A percentile compares a stretch with the other conserved stretches of the same genome.
Conservation (phyloP, 1,140 invertebrate species). For the Papilio dardanus region DNA sequence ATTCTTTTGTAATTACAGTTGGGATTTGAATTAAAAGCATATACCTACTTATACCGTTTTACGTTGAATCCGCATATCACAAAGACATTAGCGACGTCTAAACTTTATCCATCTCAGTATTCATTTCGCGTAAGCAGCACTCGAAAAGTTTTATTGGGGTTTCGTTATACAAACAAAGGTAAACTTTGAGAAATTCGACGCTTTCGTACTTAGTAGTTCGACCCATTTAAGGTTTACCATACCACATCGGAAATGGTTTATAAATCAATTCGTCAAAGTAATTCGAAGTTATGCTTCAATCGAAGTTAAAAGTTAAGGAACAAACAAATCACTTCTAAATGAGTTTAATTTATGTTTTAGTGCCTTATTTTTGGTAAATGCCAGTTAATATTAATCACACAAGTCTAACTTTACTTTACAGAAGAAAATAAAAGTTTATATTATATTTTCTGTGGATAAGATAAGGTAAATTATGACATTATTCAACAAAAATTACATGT, state of each 20-base stretch:
- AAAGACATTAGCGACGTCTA: constrained; percentile 58
- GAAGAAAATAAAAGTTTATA: no score
- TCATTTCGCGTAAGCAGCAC: constrained; percentile 42
- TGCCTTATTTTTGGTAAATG: not conserved
- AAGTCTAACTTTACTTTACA: no score
- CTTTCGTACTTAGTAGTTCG: constrained; percentile 26
- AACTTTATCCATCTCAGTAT: constrained; percentile 54
- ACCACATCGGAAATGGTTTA: constrained; percentile 20
- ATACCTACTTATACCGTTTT: constrained; percentile 52
- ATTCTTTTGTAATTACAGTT: no score
- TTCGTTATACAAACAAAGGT: constrained; percentile 39
- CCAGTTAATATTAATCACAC: not conserved
- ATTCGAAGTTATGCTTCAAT: not conserved
- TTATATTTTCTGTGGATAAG: no score
- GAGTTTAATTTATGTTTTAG: not conserved
- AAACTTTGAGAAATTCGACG: constrained; percentile 26
- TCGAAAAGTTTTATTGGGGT: constrained; percentile 40
- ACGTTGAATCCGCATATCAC: constrained; percentile 52
- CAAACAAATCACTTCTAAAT: not conserved
- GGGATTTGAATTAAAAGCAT: no score
- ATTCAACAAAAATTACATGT: not conserved
- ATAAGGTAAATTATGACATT: no score
- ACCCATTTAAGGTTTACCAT: not conserved
- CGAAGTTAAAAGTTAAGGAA: not conserved
- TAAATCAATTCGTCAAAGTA: constrained; percentile 17